Evolutionary conservation across 2,113 vertebrate genomes (phyloP), one percentile per base, ranked within the genome.

Genomic region (Saguinus imperator): DNA sequence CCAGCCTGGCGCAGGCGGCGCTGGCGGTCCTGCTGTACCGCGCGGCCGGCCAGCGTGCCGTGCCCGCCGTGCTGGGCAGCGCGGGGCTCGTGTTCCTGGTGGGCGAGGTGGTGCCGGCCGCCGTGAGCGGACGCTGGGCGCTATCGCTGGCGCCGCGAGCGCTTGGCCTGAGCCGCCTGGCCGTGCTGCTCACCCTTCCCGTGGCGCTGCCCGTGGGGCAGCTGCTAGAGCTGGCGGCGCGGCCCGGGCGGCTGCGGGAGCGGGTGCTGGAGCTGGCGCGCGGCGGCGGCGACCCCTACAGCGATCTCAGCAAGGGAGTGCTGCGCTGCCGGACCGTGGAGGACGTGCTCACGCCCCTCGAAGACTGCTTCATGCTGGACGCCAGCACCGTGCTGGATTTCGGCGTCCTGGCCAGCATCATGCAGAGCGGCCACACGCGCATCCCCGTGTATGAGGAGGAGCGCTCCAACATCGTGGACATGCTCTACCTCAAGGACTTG

Each of bases 401-500:
- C 97, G 98, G 98, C 97, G 99, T 99, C 96, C 99, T 99, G 99
- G 99, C 99, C 0, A 99, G 98, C 94, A 99, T 99, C 98, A 99
- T 99, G 99, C 99, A 99, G 99, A 99, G 99, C 64, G 99, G 99
- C 8, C 99, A 99, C 98, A 99, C 99, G 1, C 98, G 99, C 10
- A 99, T 99, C 37, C 99, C 99, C 0, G 99, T 99, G 32, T 99
- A 99, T 6, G 99, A 99, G 93, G 99, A 99, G 58, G 99, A 99
- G 98, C 99, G 98, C 94, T 99, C 99, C 95, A 99, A 99, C 98
- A 99, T 99, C 2, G 99, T 99, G 90, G 99, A 99, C 81, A 99
- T 99, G 96, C 98, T 99, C 0, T 99, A 99, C 1, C 98, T 99
- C 81, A 99, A 99, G 73, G 99, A 99, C 96, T 90, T 99, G 98